Base-by-base conservation (phyloP, 1,140 invertebrate genomes). In the Leptoteleia sp. region DNA sequence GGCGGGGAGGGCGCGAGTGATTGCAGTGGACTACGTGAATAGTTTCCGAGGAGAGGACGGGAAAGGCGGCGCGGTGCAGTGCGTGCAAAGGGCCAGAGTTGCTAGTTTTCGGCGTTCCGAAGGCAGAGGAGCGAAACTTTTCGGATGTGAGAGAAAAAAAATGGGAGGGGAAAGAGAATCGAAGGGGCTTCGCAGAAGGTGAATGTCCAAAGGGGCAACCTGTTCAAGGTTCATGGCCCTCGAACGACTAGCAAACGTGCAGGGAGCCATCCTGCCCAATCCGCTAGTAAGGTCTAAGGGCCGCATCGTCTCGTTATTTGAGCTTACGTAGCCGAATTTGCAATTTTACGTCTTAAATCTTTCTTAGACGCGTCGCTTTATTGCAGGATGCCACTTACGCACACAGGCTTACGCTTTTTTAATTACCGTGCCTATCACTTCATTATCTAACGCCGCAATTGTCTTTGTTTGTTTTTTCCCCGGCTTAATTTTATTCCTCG, bases 221-320 rank as follows among this genome's bases (percentile, higher is more conserved):
- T 89, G 88, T 89, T 89, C 88, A 86, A 86, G 87, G 88, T 89
- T 89, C 88, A 89, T 89, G 88, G 88, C 88, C 87, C 88, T 87
- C 85, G 83, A 47, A 83, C 81, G 84, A 87, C 85, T 88, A 89
- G 88, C 86, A 82, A 88, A 85, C 82, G 81, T 82, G 83, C 84
- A 83, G 81, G 80, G 83, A 86, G 80, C 82, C 83, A 84, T 84
- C 81, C 68, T 84, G 86, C 80, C 84, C 79, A 86, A 86, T 84
- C 82, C 82, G 84, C 87, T 87, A 86, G 82, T 83, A 70, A 81
- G 79, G 54, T 80, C 57, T 73, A 82, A 85, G 83, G 82, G 82
- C 82, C 82, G 81, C 82, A 83, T 55, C 78, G 70, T 54, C 73
- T 72, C 57, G 48, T 70, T 70, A 68, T 70, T 73, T 42, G 54